These are phyloP conservation scores for Verasper variegatus DNA, from an alignment of 2,113 vertebrate genomes.

Conservation along the genomic window DNA sequence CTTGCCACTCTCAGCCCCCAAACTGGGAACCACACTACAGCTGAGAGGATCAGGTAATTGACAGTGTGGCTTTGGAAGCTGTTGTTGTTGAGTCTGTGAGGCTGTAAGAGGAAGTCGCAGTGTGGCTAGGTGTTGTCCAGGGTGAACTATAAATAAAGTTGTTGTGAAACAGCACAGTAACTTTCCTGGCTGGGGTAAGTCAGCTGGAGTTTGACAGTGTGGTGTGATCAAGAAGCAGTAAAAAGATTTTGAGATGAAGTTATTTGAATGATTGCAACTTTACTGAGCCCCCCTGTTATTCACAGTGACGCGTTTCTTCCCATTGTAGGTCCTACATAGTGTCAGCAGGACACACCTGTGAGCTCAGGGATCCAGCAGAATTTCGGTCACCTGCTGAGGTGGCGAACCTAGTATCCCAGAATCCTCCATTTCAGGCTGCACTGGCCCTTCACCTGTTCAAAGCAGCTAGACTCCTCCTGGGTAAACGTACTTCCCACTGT, in stretches of 20 bases:
- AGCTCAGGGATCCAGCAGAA: constrained; percentile 85
- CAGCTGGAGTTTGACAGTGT: too few relatives aligned
- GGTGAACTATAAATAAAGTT: not conserved
- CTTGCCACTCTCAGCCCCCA: constrained; percentile 86
- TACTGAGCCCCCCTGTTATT: not conserved
- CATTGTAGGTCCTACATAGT: constrained; percentile 86
- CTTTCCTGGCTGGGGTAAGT: too few relatives aligned
- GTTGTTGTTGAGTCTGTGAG: not conserved
- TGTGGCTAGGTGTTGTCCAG: not conserved
- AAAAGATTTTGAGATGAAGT: too few relatives aligned
- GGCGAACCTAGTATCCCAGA: constrained; percentile 71
- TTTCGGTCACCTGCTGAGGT: constrained; percentile 83
- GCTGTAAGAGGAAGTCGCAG: not conserved
- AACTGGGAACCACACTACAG: constrained; percentile 93
- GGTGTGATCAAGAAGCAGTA: too few relatives aligned
- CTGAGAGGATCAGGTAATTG: constrained; percentile 87
- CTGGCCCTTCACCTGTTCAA: constrained; percentile 92
- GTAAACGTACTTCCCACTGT: constrained; percentile 71
- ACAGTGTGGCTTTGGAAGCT: too few relatives aligned
- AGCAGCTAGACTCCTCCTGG: constrained; percentile 90
- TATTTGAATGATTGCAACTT: not conserved
- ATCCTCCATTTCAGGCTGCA: constrained; percentile 82
- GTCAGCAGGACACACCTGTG: constrained; percentile 88
- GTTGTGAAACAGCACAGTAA: not conserved
- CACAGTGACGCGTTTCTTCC: not conserved